phyloP scores from a whole-genome alignment of 1,140 invertebrate genomes.

The Zaprionus taronus region DNA sequence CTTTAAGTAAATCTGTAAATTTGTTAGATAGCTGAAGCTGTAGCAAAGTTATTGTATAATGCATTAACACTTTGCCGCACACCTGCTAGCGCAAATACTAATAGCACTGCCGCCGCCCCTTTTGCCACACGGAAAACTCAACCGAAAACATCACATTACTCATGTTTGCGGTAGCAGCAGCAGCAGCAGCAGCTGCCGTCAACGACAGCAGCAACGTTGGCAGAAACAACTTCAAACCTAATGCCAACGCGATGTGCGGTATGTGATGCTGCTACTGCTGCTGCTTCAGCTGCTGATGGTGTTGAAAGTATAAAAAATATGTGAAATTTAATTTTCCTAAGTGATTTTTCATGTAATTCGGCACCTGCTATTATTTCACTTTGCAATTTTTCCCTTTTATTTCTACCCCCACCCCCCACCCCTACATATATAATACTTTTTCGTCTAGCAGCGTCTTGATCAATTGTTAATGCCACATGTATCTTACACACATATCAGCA shows the following conservation, averaged over 20 bases:
- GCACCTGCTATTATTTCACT: conserved; percentile 79
- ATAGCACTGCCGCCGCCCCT: not conserved
- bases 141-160: conserved; percentile 68
- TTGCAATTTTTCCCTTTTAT: conserved; percentile 65
- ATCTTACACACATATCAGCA: conserved; percentile 52
- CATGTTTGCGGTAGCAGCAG: conserved; percentile 70
- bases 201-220: conserved; percentile 18
- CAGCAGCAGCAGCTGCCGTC: conserved; percentile 43
- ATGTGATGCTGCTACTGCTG: conserved; percentile 40
- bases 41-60: conserved; percentile 48
- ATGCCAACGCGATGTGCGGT: conserved; percentile 57
- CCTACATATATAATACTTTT: conserved; percentile 67
- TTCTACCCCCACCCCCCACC: conserved; percentile 30
- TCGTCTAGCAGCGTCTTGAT: conserved; percentile 62
- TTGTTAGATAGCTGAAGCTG: conserved; percentile 21
- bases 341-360: conserved; percentile 83
- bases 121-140: conserved; percentile 25
- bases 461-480: conserved; percentile 81
- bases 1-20: conserved; percentile 52
- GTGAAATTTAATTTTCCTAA: conserved; percentile 83
- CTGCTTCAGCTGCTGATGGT: conserved; percentile 24
- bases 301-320: conserved; percentile 78
- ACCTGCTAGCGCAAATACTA: conserved; percentile 51
- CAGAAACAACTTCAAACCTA: conserved; percentile 66
- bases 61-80: conserved; percentile 63